Percentiles rank a stretch among this genome's conserved stretches.
Conservation (phyloP, 2,797 vertebrate species). For the Catostomus latipinnis region DNA sequence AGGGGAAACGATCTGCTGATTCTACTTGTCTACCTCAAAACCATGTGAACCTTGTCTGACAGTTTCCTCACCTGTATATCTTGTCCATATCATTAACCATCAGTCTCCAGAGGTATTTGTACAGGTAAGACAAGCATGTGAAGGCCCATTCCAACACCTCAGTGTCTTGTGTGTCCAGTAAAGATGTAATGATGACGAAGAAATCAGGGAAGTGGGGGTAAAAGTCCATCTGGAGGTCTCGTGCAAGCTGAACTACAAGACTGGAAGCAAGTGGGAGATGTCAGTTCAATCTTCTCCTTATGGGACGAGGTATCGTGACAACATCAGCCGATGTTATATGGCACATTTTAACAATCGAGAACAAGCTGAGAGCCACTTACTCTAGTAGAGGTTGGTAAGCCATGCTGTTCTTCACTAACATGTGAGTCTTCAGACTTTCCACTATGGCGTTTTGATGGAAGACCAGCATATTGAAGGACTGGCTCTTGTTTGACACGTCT, state of each 20-base stretch:
- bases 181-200: constrained; percentile 85
- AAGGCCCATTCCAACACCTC: constrained; percentile 94
- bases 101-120: constrained; percentile 95
- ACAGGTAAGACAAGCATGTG: constrained; percentile 94
- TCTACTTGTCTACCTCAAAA: background rate
- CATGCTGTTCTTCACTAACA: constrained; percentile 85
- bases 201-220: constrained; percentile 96
- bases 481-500: constrained; percentile 89
- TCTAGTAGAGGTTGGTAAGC: constrained; percentile 92
- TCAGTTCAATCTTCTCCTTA: no score
- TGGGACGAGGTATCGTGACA: background rate
- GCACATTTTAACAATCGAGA: background rate
- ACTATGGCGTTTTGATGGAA: constrained; percentile 91
- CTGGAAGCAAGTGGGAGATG: constrained; percentile 67
- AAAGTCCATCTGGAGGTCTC: constrained; percentile 96
- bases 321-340: background rate
- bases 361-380: constrained; percentile 77
- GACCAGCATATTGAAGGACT: constrained; percentile 95
- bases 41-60: no score
- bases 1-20: background rate
- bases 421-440: constrained; percentile 89
- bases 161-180: constrained; percentile 93
- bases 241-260: constrained; percentile 92
- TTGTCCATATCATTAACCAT: constrained; percentile 94
- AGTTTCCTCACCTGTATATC: constrained; percentile 88